Base-by-base conservation (phyloP, 1,140 invertebrate species). In the Melipona quadrifasciata region DNA sequence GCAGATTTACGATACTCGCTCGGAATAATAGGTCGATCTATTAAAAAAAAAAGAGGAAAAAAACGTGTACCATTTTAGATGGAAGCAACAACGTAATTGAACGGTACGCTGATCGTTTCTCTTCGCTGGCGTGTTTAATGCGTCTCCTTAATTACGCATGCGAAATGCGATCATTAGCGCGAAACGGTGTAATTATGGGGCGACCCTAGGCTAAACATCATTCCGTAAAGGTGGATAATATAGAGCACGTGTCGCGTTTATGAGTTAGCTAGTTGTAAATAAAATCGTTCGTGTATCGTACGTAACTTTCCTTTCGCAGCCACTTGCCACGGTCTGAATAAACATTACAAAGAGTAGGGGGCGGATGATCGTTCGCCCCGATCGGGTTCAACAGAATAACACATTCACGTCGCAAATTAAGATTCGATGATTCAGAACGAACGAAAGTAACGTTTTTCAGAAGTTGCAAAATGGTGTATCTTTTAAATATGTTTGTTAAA, bases 141-240 rank as follows among this genome's bases (percentile, higher is more conserved):
- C 61, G 58, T 65, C 68, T 19, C 70, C 78, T 47, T 84, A 84
- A 84, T 84, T 84, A 78, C 83, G n/a, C 19, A 68, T 71, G 51
- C 70, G 68, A 77, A 47, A 51, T 73, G 77, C 51, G 55, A 80
- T 84, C 78, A n/a, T 80, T 80, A 84, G 83, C 68, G 73, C 74
- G 82, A 58, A 51, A 84, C 82, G 75, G 65, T 70, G 31, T 71
- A 84, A 79, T 84, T 84, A 77, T 57, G 14, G 0, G 24, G n/a
- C 65, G 55, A 61, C 81, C 65, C 55, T 24, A 47, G 39, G 53
- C 24, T 47, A 19, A 80, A 65, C 34, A 65, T 73, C 55, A 57
- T 34, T 80, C 51, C n/a, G 8, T 53, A 51, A 71, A 76, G 75
- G 47, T 21, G 34, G 64, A 71, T 51, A 57, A 57, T 82, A 17